Evolutionary conservation across 2,113 vertebrate species (phyloP), one percentile per base, ranked within the genome.

Genomic region (Cromileptes altivelis): DNA sequence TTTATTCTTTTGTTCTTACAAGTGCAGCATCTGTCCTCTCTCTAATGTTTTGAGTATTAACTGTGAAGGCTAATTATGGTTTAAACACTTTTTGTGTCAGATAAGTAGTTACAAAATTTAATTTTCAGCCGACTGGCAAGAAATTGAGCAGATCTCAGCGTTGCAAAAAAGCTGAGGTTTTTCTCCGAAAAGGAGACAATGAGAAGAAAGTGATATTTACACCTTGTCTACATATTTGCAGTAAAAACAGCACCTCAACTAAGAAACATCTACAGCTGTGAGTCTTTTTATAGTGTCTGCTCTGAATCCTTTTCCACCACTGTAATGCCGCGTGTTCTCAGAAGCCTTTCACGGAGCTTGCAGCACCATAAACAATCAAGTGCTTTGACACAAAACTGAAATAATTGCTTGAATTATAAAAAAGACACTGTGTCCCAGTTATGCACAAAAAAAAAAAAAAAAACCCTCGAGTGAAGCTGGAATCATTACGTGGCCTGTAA

Each of bases 201-300:
- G 58, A 74, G 12, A 49, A 30, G 8, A 72, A 30, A 40, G 21
- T 4, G 9, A 17, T 30, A 37, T 78, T 75, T 30, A 68, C 75
- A 73, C 61, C 15, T 78, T 49, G 62, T 81, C 40, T 15, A n/a
- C 58, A 68, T 17, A 14, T 72, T 70, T 27, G 15, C 30, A 23
- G 70, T 11, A n/a, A 17, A 75, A 71, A 71, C 33, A 69, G 49
- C 58, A 74, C 25, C 3, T 75, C 17, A 14, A 4, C 33, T 6
- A 37, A 37, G 33, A 37, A 27, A 25, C 25, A n/a, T 37, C 27
- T 45, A 47, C 53, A 42, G 74, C 78, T 53, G 60, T 11, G 0
- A 18, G 15, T 25, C 11, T n/a, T 57, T 57, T 57, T 61, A 25
- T 45, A 49, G 21, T 21, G 15, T 14, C 13, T 13, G 8, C 4